These are phyloP conservation scores for Dinomys branickii DNA, from an alignment of 2,113 vertebrate species.

Conservation along the genomic window DNA sequence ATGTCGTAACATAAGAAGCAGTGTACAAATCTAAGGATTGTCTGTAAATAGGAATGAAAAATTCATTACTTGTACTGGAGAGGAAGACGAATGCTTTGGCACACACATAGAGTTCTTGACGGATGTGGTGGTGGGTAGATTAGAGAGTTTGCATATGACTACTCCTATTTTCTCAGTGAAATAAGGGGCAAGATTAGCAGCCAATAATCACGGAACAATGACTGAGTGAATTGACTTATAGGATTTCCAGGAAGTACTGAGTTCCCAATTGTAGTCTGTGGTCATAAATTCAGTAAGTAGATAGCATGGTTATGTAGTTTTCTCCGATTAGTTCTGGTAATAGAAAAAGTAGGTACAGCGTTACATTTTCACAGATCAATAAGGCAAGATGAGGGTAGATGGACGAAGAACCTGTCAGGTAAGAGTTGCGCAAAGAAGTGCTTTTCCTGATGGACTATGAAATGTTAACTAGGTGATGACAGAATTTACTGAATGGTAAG, in stretches of 20 bases:
- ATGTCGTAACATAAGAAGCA: not conserved
- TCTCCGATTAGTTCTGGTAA: not conserved
- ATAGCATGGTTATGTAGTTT: not conserved
- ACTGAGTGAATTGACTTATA: not conserved
- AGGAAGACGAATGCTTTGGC: not conserved
- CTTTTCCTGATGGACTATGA: not conserved
- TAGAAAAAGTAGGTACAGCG: not conserved
- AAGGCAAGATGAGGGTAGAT: not conserved
- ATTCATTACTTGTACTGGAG: not conserved
- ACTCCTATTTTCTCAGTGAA: constrained; percentile 1
- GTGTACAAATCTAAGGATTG: not conserved
- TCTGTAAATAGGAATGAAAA: not conserved
- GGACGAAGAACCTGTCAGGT: not conserved
- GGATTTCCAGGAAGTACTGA: not conserved
- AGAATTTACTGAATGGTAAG: not conserved
- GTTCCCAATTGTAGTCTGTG: not conserved
- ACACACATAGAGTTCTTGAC: not conserved
- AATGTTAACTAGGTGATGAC: not conserved
- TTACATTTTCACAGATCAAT: not conserved
- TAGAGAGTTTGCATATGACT: not conserved
- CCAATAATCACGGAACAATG: not conserved
- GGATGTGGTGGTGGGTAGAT: not conserved
- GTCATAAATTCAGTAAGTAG: not conserved
- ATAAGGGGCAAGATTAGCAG: not conserved
- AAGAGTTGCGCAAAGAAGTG: not conserved